These are phyloP conservation scores for Goniozus legneri DNA, from an alignment of 1,140 invertebrate species.

Conservation along the genomic window DNA sequence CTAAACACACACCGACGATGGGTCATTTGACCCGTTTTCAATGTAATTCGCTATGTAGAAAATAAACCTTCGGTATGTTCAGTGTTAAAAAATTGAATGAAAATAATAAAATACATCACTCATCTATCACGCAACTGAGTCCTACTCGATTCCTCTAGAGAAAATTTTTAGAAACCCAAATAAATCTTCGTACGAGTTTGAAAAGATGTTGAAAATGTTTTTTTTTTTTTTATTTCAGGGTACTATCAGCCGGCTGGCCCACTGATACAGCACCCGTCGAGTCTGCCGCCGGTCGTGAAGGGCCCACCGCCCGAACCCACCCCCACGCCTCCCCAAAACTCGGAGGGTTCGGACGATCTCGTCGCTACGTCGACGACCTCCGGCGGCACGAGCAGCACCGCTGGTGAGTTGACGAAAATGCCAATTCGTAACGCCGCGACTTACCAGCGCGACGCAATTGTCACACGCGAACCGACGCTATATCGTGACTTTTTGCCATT, in stretches of 20 bases:
- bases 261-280: slow-evolving; percentile 67
- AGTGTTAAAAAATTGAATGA: too few relatives aligned
- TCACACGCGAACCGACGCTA: slow-evolving; percentile 10
- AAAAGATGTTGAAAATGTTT: background rate
- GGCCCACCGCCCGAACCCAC: slow-evolving; percentile 52
- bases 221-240: slow-evolving; percentile 61
- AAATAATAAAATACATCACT: too few relatives aligned
- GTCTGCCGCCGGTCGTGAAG: slow-evolving; percentile 55
- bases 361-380: slow-evolving; percentile 48
- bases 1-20: too few relatives aligned
- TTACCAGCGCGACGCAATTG: slow-evolving; percentile 3
- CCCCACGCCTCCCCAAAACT: slow-evolving; percentile 54
- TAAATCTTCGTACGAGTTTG: too few relatives aligned
- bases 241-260: slow-evolving; percentile 86
- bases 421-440: slow-evolving; percentile 14
- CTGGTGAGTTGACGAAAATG: too few relatives aligned
- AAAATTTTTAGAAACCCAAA: too few relatives aligned
- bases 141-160: too few relatives aligned
- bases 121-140: too few relatives aligned
- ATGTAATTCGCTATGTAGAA: too few relatives aligned
- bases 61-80: too few relatives aligned
- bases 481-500: background rate
- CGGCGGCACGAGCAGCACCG: slow-evolving; percentile 51
- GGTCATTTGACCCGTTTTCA: too few relatives aligned
- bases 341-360: slow-evolving; percentile 51